Evolutionary conservation across 2,888 invertebrate species (phyloP).

Genomic region (Tachina grossa): DNA sequence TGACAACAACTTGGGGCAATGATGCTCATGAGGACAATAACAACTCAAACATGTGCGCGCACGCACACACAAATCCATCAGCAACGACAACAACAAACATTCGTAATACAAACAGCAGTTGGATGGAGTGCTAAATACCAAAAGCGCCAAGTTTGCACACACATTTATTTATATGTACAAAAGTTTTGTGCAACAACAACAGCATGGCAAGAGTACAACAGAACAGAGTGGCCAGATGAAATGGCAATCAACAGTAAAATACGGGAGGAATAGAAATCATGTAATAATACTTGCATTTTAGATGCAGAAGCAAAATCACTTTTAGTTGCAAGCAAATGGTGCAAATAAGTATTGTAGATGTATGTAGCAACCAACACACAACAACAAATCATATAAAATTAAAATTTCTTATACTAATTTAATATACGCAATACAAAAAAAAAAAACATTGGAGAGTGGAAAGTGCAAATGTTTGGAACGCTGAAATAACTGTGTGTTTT

Average conservation of each 20-base stretch:
- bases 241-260: neutral
- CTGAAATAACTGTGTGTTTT: too few species aligned
- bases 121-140: constrained; percentile 64
- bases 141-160: constrained; percentile 47
- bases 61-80: neutral
- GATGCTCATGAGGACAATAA: constrained; percentile 45
- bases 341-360: too few species aligned
- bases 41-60: neutral
- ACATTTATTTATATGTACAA: neutral
- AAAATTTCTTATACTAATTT: too few species aligned
- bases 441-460: too few species aligned
- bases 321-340: too few species aligned
- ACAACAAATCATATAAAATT: too few species aligned
- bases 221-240: constrained; percentile 6
- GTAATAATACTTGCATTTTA: too few species aligned
- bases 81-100: constrained; percentile 21
- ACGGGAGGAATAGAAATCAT: too few species aligned
- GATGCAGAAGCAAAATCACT: too few species aligned
- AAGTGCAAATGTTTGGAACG: too few species aligned
- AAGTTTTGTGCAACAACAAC: neutral
- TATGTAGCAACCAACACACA: too few species aligned
- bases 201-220: neutral
- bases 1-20: constrained; percentile 56
- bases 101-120: constrained; percentile 54
- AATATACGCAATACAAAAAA: too few species aligned